Percentiles rank a stretch among this genome's conserved stretches.
Evolutionary conservation across 2,888 invertebrate genomes (phyloP).

Genomic region (Plebejus anna): DNA sequence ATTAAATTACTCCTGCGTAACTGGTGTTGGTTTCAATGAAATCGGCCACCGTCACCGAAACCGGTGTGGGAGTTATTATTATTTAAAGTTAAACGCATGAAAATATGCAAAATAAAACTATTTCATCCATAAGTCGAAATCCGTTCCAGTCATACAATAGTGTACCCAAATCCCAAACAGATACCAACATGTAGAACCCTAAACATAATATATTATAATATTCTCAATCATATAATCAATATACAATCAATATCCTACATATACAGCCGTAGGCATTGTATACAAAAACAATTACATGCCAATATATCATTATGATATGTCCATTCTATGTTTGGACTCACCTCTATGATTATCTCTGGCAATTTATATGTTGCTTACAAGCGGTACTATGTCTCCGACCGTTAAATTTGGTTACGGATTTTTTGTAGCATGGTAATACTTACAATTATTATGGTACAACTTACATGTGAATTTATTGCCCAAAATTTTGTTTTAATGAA

Average conservation of each 20-base stretch:
- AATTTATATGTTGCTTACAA: slow-evolving; percentile 4
- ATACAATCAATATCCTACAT: slow-evolving; percentile 12
- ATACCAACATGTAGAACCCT: background rate
- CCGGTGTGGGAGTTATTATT: too few relatives aligned
- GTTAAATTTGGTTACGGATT: background rate
- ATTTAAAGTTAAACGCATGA: too few relatives aligned
- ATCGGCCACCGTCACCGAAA: too few relatives aligned
- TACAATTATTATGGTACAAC: too few relatives aligned
- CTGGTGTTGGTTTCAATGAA: too few relatives aligned
- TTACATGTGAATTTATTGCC: too few relatives aligned
- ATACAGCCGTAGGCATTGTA: slow-evolving; percentile 22
- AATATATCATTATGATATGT: slow-evolving; percentile 1
- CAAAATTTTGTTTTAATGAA: too few relatives aligned
- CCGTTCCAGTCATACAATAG: background rate
- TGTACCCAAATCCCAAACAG: background rate
- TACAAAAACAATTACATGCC: slow-evolving; percentile 11
- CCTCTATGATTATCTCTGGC: slow-evolving; percentile 10
- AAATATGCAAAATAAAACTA: too few relatives aligned
- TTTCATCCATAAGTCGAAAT: background rate
- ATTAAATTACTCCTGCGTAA: too few relatives aligned
- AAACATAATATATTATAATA: background rate
- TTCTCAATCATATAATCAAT: background rate
- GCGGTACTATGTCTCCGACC: background rate
- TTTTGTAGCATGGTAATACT: background rate
- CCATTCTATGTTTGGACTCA: background rate